These are phyloP conservation scores for Furcula furcula DNA, from an alignment of 2,888 invertebrate genomes.

Conservation along the genomic window DNA sequence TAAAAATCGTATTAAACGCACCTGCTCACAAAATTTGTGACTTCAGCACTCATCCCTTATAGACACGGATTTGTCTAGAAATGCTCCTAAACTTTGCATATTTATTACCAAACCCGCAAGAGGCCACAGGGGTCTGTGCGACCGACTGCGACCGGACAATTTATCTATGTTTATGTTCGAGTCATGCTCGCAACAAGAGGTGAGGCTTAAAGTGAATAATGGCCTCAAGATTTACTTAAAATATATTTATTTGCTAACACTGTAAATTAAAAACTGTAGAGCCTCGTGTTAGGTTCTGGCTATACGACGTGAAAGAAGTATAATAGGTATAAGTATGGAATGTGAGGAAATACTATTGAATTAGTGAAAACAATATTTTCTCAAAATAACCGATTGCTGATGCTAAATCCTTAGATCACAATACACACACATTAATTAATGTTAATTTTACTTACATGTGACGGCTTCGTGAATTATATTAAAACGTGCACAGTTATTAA, in stretches of 20 bases:
- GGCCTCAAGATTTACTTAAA: slow-evolving; percentile 36
- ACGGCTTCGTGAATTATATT: slow-evolving; percentile 23
- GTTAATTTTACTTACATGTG: slow-evolving; percentile 6
- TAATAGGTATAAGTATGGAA: slow-evolving; percentile 26
- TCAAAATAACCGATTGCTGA: too few relatives aligned
- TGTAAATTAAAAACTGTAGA: slow-evolving; percentile 34
- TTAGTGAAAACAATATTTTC: too few relatives aligned
- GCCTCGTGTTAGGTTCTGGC: slow-evolving; percentile 22
- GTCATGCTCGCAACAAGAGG: slow-evolving; percentile 39
- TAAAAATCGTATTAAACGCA: slow-evolving; percentile 66
- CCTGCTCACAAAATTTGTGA: slow-evolving; percentile 59
- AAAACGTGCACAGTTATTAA: slow-evolving; percentile 11
- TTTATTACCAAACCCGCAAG: slow-evolving; percentile 60
- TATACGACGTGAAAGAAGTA: slow-evolving; percentile 12
- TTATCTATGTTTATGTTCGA: slow-evolving; percentile 40
- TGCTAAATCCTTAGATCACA: too few relatives aligned
- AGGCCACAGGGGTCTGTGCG: slow-evolving; percentile 38
- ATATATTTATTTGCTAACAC: slow-evolving; percentile 33
- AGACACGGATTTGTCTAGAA: slow-evolving; percentile 65
- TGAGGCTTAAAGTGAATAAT: slow-evolving; percentile 43
- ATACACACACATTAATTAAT: not conserved
- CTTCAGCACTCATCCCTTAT: slow-evolving; percentile 54
- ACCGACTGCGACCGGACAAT: slow-evolving; percentile 38
- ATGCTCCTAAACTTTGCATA: slow-evolving; percentile 68
- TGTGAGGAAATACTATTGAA: too few relatives aligned